phyloP scores from a whole-genome alignment of 2,113 vertebrate species.

The Todiramphus saurophagus region DNA sequence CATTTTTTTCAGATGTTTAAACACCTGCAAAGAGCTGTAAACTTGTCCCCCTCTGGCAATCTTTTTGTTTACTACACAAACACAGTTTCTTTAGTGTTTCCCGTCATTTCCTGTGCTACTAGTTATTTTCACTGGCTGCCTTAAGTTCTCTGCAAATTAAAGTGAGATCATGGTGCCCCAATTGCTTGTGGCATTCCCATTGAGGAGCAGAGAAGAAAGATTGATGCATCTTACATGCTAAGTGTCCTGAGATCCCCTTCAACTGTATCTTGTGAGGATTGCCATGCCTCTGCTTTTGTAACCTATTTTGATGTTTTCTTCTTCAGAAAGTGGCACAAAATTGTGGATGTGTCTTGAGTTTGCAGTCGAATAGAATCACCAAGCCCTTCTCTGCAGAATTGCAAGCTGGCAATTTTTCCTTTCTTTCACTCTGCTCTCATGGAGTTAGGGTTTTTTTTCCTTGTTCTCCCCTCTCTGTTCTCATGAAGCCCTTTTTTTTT shows the following conservation, averaged over 20 bases:
- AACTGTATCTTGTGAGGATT: neutral
- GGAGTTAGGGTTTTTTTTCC: neutral
- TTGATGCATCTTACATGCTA: neutral
- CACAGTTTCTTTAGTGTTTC: neutral
- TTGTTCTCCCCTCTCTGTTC: neutral
- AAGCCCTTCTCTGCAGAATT: neutral
- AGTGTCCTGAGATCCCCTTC: neutral
- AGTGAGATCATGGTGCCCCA: accelerated
- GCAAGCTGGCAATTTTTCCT: neutral
- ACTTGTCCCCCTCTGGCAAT: neutral
- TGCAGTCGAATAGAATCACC: neutral
- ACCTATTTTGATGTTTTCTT: neutral
- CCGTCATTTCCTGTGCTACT: neutral
- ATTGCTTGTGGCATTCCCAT: neutral
- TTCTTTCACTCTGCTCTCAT: neutral
- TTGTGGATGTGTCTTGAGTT: neutral
- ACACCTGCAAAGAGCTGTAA: neutral
- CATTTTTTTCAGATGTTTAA: neutral
- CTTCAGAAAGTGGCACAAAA: neutral
- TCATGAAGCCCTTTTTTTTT: neutral
- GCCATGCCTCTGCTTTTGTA: neutral
- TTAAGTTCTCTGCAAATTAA: neutral
- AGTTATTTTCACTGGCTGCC: neutral
- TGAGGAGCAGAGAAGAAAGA: neutral
- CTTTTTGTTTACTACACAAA: neutral